phyloP scores from a whole-genome alignment of 2,888 invertebrate genomes.

The Halocaridina rubra region DNA sequence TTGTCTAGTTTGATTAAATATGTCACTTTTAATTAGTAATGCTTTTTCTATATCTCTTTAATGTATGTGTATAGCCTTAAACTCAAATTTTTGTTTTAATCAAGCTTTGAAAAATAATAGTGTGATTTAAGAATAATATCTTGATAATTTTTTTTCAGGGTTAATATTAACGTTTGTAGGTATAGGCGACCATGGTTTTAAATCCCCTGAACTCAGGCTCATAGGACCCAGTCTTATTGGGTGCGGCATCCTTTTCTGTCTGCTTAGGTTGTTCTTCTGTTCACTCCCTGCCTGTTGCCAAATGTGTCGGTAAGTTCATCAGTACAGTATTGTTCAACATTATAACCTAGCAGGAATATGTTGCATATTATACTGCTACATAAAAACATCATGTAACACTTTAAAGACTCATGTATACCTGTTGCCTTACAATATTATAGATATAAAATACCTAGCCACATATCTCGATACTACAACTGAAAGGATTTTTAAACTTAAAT shows the following conservation, averaged over 20 bases:
- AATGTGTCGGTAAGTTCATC: conserved; percentile 39
- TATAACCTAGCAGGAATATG: neutral
- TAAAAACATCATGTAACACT: neutral
- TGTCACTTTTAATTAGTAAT: no score
- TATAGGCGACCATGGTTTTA: conserved; percentile 65
- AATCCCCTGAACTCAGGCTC: conserved; percentile 83
- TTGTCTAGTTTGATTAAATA: no score
- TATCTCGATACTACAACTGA: no score
- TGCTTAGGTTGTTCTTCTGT: conserved; percentile 85
- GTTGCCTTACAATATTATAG: neutral
- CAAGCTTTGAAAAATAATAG: no score
- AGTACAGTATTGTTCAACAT: neutral
- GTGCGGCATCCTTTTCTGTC: conserved; percentile 84
- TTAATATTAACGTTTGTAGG: conserved; percentile 62
- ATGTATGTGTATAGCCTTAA: no score
- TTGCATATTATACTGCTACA: neutral
- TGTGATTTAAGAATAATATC: no score
- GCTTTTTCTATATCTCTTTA: no score
- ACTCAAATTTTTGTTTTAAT: no score
- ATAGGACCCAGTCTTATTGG: conserved; percentile 86
- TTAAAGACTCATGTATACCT: neutral
- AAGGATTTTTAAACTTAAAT: no score
- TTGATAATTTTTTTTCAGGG: conserved; percentile 38
- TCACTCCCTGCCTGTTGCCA: conserved; percentile 57
- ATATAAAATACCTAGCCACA: neutral